Evolutionary conservation across 2,113 vertebrate genomes (phyloP), one percentile per base, ranked within the genome.

Genomic region (Caretta caretta): DNA sequence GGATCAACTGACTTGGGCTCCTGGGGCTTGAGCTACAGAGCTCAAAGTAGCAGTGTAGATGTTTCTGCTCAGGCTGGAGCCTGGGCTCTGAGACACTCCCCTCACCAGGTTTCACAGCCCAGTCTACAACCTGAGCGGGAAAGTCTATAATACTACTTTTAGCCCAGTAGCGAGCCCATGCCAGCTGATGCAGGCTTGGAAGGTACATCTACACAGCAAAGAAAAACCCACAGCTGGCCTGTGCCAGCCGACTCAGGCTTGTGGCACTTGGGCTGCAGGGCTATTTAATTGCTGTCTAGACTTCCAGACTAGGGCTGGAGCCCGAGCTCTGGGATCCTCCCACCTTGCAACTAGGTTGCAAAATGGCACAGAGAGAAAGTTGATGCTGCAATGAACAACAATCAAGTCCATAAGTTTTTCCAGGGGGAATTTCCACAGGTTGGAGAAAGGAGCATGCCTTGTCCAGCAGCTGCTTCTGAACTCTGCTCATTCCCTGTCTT

Each of bases 191-290:
- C 27, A 62, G 59, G 59, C 13, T 62, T 13, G 31, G 59, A 62
- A 6, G 14, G 3, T 62, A 8, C 29, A 6, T 62, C 59, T 35
- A 62, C 59, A 62, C 12, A 62, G 59, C 31, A 62, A 35, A 35
- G 13, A 35, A 62, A 62, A 62, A 31, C 13, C 6, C 29, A 16
- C 12, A 14, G 59, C 59, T 62, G 6, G 29, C 29, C 59, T 16
- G 7, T 62, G 29, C 27, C 29, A 62, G 29, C 29, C 14, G 6
- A 62, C 29, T 35, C 27, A 14, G 59, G 59, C 13, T 62, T 16
- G 6, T 1, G 6, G 59, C 13, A 0, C 59, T 35, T 6, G 3
- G 29, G 59, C 29, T 62, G 3, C 12, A 2, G 13, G 29, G 59
- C 59, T 62, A 4, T 62, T 62, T 31, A 29, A 62, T 35, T 31